Conservation (phyloP, 2,797 vertebrate species). For the Siniperca obscura region DNA sequence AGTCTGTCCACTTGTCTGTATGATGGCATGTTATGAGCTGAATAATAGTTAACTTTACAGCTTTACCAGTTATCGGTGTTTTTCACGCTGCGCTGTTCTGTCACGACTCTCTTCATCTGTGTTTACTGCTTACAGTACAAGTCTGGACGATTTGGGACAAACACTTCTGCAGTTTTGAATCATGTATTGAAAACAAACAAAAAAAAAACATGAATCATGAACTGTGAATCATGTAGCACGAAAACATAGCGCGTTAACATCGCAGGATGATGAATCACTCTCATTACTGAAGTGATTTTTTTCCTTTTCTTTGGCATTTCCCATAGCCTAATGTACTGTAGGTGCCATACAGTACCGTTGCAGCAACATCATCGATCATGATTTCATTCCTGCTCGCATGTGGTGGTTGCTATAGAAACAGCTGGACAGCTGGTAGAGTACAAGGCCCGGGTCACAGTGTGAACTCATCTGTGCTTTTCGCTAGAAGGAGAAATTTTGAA, state of each 20-base stretch:
- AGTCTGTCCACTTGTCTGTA: not conserved
- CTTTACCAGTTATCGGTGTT: conserved; percentile 8
- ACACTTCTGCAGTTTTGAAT: conserved; percentile 4
- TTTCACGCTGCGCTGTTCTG: not conserved
- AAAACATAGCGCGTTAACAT: not conserved
- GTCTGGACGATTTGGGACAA: conserved; percentile 5
- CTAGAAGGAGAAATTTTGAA: not conserved
- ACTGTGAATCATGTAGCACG: conserved; percentile 21
- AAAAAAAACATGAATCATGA: conserved; percentile 39
- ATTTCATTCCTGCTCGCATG: conserved; percentile 15
- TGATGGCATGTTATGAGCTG: not conserved
- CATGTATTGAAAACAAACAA: conserved; percentile 26
- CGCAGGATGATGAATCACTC: conserved; percentile 16
- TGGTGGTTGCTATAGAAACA: conserved; percentile 69
- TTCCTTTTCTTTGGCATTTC: conserved; percentile 9
- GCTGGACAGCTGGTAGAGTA: conserved; percentile 4
- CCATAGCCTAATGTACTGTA: not conserved
- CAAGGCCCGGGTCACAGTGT: not conserved
- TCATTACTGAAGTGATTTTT: not conserved
- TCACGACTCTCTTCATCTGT: not conserved
- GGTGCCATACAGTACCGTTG: not conserved
- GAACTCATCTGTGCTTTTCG: not conserved
- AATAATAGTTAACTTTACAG: conserved; percentile 9
- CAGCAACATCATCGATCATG: conserved; percentile 18
- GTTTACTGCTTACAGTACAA: not conserved